Percentiles rank a stretch among this genome's conserved stretches.
These are phyloP conservation scores for Himalopsyche phryganea DNA, from an alignment of 1,140 invertebrate genomes.

Conservation along the genomic window DNA sequence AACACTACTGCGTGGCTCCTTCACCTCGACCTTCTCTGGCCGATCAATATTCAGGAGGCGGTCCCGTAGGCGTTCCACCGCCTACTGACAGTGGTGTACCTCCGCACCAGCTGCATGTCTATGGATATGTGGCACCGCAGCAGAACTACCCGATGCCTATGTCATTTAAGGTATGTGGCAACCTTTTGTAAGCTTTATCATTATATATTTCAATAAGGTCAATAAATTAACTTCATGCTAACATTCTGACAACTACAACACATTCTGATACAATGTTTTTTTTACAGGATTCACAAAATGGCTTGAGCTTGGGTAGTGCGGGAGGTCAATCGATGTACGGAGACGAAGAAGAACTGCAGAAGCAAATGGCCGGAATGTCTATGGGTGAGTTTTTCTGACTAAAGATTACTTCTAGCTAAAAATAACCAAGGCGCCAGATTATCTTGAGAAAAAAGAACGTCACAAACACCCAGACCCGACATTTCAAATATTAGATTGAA, in stretches of 20 bases:
- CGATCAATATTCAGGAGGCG: constrained; percentile 23
- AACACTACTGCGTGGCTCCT: constrained; percentile 31
- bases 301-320: constrained; percentile 48
- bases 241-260: too few species aligned
- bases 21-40: constrained; percentile 27
- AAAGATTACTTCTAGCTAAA: too few species aligned
- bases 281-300: constrained; percentile 49
- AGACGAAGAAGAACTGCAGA: constrained; percentile 68
- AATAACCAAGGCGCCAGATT: too few species aligned
- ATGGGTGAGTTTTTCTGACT: constrained; percentile 40
- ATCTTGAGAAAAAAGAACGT: too few species aligned
- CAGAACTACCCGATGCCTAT: constrained; percentile 21
- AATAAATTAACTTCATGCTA: too few species aligned
- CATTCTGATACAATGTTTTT: too few species aligned
- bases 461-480: too few species aligned
- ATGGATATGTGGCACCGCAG: constrained; percentile 24
- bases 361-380: constrained; percentile 60
- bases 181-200: too few species aligned
- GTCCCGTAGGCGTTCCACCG: constrained; percentile 1
- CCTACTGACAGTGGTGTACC: background rate
- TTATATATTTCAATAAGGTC: too few species aligned
- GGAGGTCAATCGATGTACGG: constrained; percentile 62
- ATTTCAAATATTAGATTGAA: too few species aligned
- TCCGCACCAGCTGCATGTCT: constrained; percentile 26
- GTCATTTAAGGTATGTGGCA: constrained; percentile 25